These are phyloP conservation scores for Silurus glanis DNA, from an alignment of 2,113 vertebrate species.

Conservation along the genomic window DNA sequence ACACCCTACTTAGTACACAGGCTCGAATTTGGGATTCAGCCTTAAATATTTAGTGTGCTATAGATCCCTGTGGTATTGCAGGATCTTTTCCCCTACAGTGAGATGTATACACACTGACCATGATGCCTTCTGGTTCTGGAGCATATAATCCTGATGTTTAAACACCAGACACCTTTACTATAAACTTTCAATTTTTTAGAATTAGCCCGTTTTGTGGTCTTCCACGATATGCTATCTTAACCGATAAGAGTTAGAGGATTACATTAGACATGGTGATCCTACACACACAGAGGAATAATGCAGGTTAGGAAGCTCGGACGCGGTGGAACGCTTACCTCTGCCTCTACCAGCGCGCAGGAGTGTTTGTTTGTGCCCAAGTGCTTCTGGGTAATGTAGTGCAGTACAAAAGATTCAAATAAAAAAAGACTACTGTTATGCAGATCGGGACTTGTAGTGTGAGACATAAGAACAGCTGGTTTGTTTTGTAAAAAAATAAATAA, in stretches of 20 bases:
- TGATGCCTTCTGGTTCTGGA: not conserved
- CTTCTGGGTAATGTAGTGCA: slow-evolving; percentile 50
- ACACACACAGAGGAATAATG: not conserved
- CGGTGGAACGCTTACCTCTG: slow-evolving; percentile 36
- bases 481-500: no score
- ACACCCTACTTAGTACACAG: not conserved
- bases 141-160: not conserved
- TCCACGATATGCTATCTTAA: no score
- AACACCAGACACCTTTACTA: not conserved
- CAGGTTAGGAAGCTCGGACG: no score
- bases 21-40: not conserved
- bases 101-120: not conserved
- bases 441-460: slow-evolving; percentile 40
- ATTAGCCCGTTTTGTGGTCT: not conserved
- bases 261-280: no score
- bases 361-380: slow-evolving; percentile 20
- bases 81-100: not conserved
- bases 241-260: not conserved
- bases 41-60: not conserved
- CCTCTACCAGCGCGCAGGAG: not conserved
- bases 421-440: slow-evolving; percentile 16
- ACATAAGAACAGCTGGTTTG: not conserved
- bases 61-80: not conserved
- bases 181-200: not conserved
- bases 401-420: not conserved